These are phyloP conservation scores for Ammodytes marinus DNA, from an alignment of 2,113 vertebrate genomes.

Conservation along the genomic window DNA sequence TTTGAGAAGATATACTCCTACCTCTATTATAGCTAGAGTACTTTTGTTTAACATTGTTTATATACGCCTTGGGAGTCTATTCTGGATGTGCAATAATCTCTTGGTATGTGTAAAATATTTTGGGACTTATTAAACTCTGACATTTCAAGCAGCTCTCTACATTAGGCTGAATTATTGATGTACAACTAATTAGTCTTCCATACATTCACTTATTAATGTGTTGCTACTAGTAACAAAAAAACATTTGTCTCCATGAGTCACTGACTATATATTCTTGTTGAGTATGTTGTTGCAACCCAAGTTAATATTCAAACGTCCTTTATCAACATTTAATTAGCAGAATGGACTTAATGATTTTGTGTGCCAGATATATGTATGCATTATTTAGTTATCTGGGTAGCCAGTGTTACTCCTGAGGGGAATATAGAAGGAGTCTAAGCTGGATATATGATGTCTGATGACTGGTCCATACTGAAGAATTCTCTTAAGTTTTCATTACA, in stretches of 20 bases:
- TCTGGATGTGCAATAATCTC: not conserved
- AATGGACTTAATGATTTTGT: slow-evolving; percentile 8
- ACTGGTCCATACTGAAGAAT: not conserved
- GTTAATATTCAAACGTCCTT: not conserved
- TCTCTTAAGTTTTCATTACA: slow-evolving; percentile 1
- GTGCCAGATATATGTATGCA: slow-evolving; percentile 13
- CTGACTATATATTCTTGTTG: not conserved
- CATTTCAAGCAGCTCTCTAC: slow-evolving; percentile 1
- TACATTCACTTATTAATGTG: not conserved
- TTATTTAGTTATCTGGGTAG: slow-evolving; percentile 7
- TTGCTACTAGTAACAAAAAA: not conserved
- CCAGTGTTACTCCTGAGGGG: not conserved
- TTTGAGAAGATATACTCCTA: not conserved
- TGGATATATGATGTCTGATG: not conserved
- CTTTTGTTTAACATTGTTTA: slow-evolving; percentile 9
- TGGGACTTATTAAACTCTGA: not conserved
- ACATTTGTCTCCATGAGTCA: not conserved
- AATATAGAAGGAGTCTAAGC: not conserved
- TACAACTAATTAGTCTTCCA: not conserved
- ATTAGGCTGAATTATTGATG: not conserved
- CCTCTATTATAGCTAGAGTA: not conserved
- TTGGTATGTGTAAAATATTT: not conserved
- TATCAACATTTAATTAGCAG: slow-evolving; percentile 11
- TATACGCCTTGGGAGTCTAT: not conserved
- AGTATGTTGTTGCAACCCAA: not conserved